A percentile compares a stretch with the other conserved stretches of the same genome.
These are phyloP conservation scores for Palythoa grandis DNA, from an alignment of 92 coral and sea anemone genomes.

Conservation along the genomic window DNA sequence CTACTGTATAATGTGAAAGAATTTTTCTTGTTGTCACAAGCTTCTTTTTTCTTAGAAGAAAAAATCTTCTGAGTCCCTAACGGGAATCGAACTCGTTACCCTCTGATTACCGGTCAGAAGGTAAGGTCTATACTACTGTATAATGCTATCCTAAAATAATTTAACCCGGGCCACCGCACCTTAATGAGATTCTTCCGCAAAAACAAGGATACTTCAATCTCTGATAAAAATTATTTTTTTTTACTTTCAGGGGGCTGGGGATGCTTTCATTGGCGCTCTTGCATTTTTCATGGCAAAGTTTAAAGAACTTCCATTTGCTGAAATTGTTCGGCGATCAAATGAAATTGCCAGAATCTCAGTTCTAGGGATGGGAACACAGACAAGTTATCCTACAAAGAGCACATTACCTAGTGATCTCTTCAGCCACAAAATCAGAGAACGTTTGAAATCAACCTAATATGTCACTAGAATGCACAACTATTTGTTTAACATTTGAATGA, in stretches of 20 bases:
- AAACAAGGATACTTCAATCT: no score
- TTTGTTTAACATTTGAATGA: neutral
- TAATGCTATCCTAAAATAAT: no score
- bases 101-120: no score
- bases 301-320: constrained; percentile 88
- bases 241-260: constrained; percentile 93
- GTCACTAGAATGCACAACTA: neutral
- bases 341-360: constrained; percentile 94
- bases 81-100: no score
- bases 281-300: constrained; percentile 93
- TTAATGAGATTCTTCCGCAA: no score
- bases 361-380: constrained; percentile 88
- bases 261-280: constrained; percentile 98
- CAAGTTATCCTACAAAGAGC: constrained; percentile 83
- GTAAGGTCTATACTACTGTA: no score
- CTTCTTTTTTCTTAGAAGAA: no score
- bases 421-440: constrained; percentile 50
- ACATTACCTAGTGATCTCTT: constrained; percentile 85
- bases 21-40: no score
- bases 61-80: no score
- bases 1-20: no score
- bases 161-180: no score
- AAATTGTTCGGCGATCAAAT: constrained; percentile 90
- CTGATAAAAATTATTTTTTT: no score
- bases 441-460: constrained; percentile 35